A percentile compares a stretch with the other conserved stretches of the same genome.
Evolutionary conservation across 2,888 invertebrate species (phyloP).

Genomic region (Latrodectus hesperus): DNA sequence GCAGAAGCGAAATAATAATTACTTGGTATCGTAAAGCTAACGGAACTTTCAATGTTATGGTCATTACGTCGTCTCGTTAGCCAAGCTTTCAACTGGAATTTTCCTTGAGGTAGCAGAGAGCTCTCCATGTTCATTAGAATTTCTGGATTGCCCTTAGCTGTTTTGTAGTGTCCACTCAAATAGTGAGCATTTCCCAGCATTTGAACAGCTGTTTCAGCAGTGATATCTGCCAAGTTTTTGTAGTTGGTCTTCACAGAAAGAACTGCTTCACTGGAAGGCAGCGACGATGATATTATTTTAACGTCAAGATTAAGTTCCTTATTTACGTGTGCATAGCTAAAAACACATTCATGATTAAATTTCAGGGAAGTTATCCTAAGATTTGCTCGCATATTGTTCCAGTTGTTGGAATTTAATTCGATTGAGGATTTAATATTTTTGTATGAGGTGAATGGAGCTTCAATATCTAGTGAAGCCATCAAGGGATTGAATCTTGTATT

Average conservation of each 20-base stretch:
- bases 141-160: constrained; percentile 18
- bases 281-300: constrained; percentile 22
- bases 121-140: constrained; percentile 32
- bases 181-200: constrained; percentile 38
- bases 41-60: constrained; percentile 21
- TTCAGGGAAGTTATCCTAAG: neutral
- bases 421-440: constrained; percentile 20
- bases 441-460: constrained; percentile 54
- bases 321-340: constrained; percentile 4
- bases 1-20: constrained; percentile 17
- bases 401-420: constrained; percentile 17
- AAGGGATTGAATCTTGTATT: constrained; percentile 59
- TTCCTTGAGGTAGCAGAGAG: constrained; percentile 26
- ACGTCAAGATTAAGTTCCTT: constrained; percentile 19
- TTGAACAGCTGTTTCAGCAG: constrained; percentile 35
- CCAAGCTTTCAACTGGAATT: neutral
- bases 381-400: constrained; percentile 10
- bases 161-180: constrained; percentile 27
- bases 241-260: constrained; percentile 22
- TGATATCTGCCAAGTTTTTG: neutral
- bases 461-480: constrained; percentile 29
- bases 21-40: constrained; percentile 30
- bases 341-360: constrained; percentile 15
- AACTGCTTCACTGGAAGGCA: constrained; percentile 12
- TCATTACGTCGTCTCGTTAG: constrained; percentile 32